A percentile compares a stretch with the other conserved stretches of the same genome.
Evolutionary conservation across 1,140 invertebrate genomes (phyloP).

Genomic region (Anadara kagoshimensis): DNA sequence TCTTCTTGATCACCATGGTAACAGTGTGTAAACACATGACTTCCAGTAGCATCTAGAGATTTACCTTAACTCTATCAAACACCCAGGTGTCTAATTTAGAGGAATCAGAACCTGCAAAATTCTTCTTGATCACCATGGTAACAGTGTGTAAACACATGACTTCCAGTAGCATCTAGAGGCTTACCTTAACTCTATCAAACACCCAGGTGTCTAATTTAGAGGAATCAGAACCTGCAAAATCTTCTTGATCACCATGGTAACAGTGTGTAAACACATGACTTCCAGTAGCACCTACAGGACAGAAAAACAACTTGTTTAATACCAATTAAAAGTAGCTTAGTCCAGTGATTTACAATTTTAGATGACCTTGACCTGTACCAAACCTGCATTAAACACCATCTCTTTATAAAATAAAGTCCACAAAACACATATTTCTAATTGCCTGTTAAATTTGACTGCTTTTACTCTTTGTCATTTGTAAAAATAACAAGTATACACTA

Average conservation of each 20-base stretch:
- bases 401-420: no score
- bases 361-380: no score
- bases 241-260: slow-evolving; percentile 83
- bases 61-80: slow-evolving; percentile 84
- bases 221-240: slow-evolving; percentile 83
- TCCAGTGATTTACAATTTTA: no score
- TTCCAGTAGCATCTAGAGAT: slow-evolving; percentile 72
- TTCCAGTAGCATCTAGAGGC: slow-evolving; percentile 72
- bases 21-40: slow-evolving; percentile 78
- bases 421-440: no score
- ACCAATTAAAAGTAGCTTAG: no score
- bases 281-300: slow-evolving; percentile 72
- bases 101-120: slow-evolving; percentile 81
- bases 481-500: no score
- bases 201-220: slow-evolving; percentile 92
- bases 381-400: no score
- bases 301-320: no score
- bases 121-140: slow-evolving; percentile 85
- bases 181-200: slow-evolving; percentile 84
- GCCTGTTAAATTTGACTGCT: no score
- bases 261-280: slow-evolving; percentile 78
- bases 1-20: slow-evolving; percentile 85
- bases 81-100: slow-evolving; percentile 92
- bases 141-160: slow-evolving; percentile 78
- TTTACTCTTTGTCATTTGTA: no score